Evolutionary conservation across 2,888 invertebrate species (phyloP), one percentile per base, ranked within the genome.

Genomic region (Idaea straminata): DNA sequence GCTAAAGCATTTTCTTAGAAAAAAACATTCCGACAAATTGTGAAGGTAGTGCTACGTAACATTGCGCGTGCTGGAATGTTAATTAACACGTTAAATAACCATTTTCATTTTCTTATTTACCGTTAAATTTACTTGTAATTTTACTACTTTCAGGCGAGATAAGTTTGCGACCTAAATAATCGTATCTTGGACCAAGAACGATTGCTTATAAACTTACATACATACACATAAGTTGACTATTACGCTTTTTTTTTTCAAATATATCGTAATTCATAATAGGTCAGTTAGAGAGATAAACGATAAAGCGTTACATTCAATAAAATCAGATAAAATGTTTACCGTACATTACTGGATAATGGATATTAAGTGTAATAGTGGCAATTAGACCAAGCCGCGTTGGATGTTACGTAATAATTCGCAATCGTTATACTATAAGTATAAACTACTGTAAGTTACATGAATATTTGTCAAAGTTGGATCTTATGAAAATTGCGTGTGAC

Each of bases 321-420:
- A 47, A 47, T 47, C 47, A 47, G 47, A 47, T 47, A 47, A 47
- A 47, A 25, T 75, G 68, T 74, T 75, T 68, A 64, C 70, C 69
- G 64, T 74, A 66, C 70, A 67, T 68, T 69, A 72, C 66, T 38
- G 69, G 65, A 66, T 74, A 73, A 75, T 80, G 70, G 72, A 67
- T 62, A 59, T 61, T 63, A 35, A 66, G 64, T 72, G 76, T 75
- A 74, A 74, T 66, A 71, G 67, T 69, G 69, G 66, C 69, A 67
- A 71, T 68, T 73, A 72, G 69, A 70, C 62, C 66, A 57, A 58
- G n/a, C 65, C 61, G 16, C 66, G 64, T 65, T 66, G 62, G 65
- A 63, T 64, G 64, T 69, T 69, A 62, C 61, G 64, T 66, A 69
- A 68, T 63, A 36, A 59, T 61, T 67, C 61, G 66, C 61, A 63